Evolutionary conservation across 2,113 vertebrate genomes (phyloP), one percentile per base, ranked within the genome.

Genomic region (Scomber colias): DNA sequence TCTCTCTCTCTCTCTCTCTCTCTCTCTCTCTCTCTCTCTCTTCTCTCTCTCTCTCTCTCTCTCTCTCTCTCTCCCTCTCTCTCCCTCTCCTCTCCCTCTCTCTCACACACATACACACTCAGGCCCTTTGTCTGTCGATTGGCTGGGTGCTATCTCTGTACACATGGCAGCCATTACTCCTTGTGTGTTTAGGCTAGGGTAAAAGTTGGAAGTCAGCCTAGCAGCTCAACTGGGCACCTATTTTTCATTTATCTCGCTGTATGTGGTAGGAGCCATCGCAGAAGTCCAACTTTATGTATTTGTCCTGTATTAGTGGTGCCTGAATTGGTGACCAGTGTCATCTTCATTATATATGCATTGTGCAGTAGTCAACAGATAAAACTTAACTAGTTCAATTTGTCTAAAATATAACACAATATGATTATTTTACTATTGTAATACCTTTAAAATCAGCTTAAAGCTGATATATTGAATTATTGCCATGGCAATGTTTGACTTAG

Each of bases 151-250:
- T 91, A 89, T 93, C 87, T 88, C 71, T 72, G 70, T 68, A 48
- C 77, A 83, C 72, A 89, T 93, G 92, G 92, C 82, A 90, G 62
- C 77, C 76, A 91, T 92, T 92, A 88, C 54, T 76, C 63, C 12
- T 63, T 82, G 63, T 89, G 67, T 88, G 77, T 85, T 90, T 87
- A 79, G 78, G 60, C 64, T 75, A 35, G 48, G 73, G 54, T 66
- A 61, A 64, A 71, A 77, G 65, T 70, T 87, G 77, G 77, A 89
- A 27, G 40, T 40, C 48, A 54, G 46, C 78, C 75, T 6, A 24
- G 77, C 16, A 51, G 72, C 73, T 60, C 14, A 3, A 66, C 71
- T 65, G 48, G 27, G 27, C 14, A 56, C 55, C 60, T 55, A 13
- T 51, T 31, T 40, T 77, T 27, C 61, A 74, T 71, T 71, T 45